Evolutionary conservation across 2,888 invertebrate genomes (phyloP), one percentile per base, ranked within the genome.

Genomic region (Sinelater perroti): DNA sequence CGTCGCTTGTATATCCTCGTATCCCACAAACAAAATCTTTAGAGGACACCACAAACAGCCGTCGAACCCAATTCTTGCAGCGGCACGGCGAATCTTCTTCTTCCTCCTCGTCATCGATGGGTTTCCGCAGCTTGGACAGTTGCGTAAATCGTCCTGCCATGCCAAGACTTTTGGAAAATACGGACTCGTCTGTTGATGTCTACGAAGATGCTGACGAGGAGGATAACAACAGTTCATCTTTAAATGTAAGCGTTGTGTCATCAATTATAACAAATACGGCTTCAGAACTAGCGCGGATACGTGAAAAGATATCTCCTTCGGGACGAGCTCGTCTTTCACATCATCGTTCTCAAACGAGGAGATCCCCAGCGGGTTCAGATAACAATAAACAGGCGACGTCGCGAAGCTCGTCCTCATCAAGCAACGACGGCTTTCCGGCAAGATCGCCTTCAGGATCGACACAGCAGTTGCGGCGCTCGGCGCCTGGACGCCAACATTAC

Each of bases 101-200:
- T 1, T 83, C 83, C 0, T 82, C 83, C 0, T 81, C 82, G 1
- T 83, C 84, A 5, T 82, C 83, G 21, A 82, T 86, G 72, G 85
- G 87, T 3, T 87, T 87, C 69, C 77, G 87, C 36, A 87, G 87
- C 68, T 79, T 87, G 59, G 87, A 87, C 62, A 83, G 85, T 62
- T 80, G 81, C 72, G 72, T 77, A n/a, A 76, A 74, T 49, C 67
- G 77, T 26, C 71, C 74, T 1, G 71, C 72, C 3, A 79, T 80
- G 80, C 79, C 79, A 0, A 72, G 80, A 26, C 67, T 82, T 3
- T 79, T 81, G 0, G 85, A 85, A 67, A 80, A 81, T 53, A 79
- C 80, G 0, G 82, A 82, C 50, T 82, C 81, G 5, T 78, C 78
- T 1, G 64, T 78, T 2, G 80, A 80, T 56, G 76, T 77, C 11